Percentiles rank a stretch among this genome's conserved stretches.
Evolutionary conservation across 2,888 invertebrate genomes (phyloP).

Genomic region (Latheticus oryzae): DNA sequence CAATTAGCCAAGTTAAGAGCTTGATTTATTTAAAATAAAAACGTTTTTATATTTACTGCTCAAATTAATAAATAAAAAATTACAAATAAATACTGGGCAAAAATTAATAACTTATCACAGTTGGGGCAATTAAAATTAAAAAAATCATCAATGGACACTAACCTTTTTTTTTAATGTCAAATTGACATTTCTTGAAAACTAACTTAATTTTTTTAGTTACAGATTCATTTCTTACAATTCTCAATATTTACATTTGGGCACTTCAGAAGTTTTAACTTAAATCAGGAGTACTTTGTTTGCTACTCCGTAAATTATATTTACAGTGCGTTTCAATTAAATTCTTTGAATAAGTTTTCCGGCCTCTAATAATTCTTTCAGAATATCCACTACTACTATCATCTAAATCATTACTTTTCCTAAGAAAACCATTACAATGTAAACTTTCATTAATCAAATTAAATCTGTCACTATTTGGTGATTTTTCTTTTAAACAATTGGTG

Average conservation of each 20-base stretch:
- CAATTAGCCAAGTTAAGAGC: slow-evolving; percentile 72
- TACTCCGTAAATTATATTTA: slow-evolving; percentile 32
- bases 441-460: slow-evolving; percentile 25
- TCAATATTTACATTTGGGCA: slow-evolving; percentile 14
- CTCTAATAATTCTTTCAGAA: slow-evolving; percentile 8
- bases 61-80: slow-evolving; percentile 5
- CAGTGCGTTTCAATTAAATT: slow-evolving; percentile 4
- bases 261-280: slow-evolving; percentile 16
- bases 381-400: slow-evolving; percentile 7
- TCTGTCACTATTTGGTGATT: slow-evolving; percentile 1
- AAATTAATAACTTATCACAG: background rate
- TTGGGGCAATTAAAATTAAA: slow-evolving; percentile 2
- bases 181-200: no score
- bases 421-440: slow-evolving; percentile 11
- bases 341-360: slow-evolving; percentile 9
- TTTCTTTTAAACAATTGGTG: slow-evolving; percentile 1
- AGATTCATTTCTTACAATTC: no score
- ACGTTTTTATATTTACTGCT: slow-evolving; percentile 16
- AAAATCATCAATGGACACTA: no score
- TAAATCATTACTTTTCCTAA: slow-evolving; percentile 4
- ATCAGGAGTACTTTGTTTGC: slow-evolving; percentile 35
- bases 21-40: slow-evolving; percentile 37
- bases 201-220: no score
- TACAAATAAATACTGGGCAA: background rate
- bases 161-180: no score